Conservation (phyloP, 2,797 vertebrate genomes). For the Pteropus rufus region DNA sequence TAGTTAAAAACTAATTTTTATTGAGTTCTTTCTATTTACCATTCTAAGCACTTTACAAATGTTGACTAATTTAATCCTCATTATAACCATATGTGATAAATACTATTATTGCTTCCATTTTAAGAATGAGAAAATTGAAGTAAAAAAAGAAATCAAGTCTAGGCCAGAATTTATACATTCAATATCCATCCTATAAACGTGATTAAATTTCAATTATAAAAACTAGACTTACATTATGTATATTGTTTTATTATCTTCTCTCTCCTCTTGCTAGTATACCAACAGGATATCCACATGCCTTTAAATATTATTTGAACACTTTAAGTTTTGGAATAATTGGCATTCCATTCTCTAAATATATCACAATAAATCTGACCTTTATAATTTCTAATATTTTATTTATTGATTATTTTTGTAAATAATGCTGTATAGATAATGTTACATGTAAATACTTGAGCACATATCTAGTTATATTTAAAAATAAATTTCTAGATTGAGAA, state of each 20-base stretch:
- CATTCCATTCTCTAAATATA: background rate
- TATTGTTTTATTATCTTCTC: background rate
- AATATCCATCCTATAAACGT: background rate
- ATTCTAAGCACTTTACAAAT: background rate
- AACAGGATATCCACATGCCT: background rate
- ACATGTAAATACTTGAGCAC: background rate
- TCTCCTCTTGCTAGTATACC: background rate
- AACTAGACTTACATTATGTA: background rate
- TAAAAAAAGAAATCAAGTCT: background rate
- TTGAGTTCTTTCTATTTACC: background rate
- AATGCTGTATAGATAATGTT: background rate
- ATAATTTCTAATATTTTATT: background rate
- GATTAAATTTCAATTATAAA: background rate
- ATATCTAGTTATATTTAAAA: background rate
- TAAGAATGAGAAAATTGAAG: background rate
- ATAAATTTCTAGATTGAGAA: background rate
- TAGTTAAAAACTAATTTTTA: background rate
- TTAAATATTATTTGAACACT: background rate
- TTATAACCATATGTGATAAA: background rate
- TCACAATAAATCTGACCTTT: background rate
- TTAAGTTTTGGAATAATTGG: background rate
- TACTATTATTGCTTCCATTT: background rate
- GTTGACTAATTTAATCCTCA: background rate
- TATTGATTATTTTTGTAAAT: background rate
- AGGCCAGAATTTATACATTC: background rate